Base-by-base conservation (phyloP, 2,888 invertebrate genomes). In the Lamproptera curius region DNA sequence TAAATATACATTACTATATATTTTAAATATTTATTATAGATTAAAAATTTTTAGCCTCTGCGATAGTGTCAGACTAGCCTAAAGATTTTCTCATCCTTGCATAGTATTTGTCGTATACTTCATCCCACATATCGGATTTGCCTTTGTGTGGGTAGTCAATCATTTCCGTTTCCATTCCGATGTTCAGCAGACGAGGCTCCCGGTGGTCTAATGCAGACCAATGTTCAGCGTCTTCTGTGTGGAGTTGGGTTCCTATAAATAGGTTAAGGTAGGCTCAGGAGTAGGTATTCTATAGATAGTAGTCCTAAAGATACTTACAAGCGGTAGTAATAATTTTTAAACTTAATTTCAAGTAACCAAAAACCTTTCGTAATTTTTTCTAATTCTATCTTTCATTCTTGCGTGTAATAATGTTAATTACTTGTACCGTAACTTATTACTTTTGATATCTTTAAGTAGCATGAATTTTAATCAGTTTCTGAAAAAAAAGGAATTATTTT, bases 101-200 rank as follows among this genome's bases (percentile, higher is more conserved):
- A 52, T 81, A 81, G 53, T 73, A 76, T 53, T 75, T 78, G n/a
- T 83, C 74, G 55, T 82, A 86, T 31, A 85, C 62, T 13, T 76
- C 72, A 42, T 79, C 73, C 86, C 86, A 86, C 60, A 76, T 56
- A 14, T 61, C 59, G 9, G 56, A 48, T 0, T 63, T 52, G 13
- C 46, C 57, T 0, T 53, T 44, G 54, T 71, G 59, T 0, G 81
- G 78, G 52, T 71, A 76, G 20, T 70, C 70, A 16, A 52, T 58
- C 81, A 85, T 82, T 41, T 55, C 58, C 41, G 70, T 36, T 17
- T 76, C 69, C 0, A 58, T 50, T n/a, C 61, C 62, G 39, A 86
- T 82, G 57, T 77, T 68, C 28, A 83, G 61, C 3, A 83, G 48
- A 0, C 72, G 71, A 6, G 66, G 67, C 26, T 65, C 56, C 11